Evolutionary conservation across 2,888 invertebrate species (phyloP).

Genomic region (Resseliella maxima): DNA sequence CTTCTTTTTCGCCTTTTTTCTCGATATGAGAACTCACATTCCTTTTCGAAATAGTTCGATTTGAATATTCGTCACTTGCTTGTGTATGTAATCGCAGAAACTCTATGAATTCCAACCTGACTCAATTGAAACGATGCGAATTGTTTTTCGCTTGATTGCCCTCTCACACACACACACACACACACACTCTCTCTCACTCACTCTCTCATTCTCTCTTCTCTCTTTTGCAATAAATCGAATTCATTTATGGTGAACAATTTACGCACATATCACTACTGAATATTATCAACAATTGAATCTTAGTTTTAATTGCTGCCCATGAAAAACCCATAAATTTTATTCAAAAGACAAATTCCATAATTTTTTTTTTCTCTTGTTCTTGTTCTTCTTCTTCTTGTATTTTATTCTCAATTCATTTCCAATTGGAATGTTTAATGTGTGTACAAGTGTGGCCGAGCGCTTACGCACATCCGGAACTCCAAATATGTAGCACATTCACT

Average conservation of each 20-base stretch:
- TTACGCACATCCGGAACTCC: too few relatives aligned
- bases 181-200: not conserved
- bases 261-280: not conserved
- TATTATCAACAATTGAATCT: not conserved
- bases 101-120: too few relatives aligned
- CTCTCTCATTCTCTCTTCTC: not conserved
- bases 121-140: too few relatives aligned
- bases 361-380: too few relatives aligned
- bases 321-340: conserved; percentile 36
- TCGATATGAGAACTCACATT: conserved; percentile 9
- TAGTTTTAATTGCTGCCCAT: conserved; percentile 25
- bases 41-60: conserved; percentile 10
- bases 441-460: too few relatives aligned
- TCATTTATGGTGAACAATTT: too few relatives aligned
- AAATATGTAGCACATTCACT: not conserved
- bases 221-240: not conserved
- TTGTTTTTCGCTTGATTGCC: not conserved
- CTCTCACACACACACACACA: not conserved
- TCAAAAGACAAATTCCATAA: not conserved
- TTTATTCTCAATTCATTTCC: conserved; percentile 25
- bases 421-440: not conserved
- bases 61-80: not conserved
- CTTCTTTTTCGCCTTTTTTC: not conserved
- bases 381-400: not conserved
- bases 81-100: too few relatives aligned